A percentile compares a stretch with the other conserved stretches of the same genome.
phyloP scores from a whole-genome alignment of 2,113 vertebrate species.

The Gymnogyps californianus region DNA sequence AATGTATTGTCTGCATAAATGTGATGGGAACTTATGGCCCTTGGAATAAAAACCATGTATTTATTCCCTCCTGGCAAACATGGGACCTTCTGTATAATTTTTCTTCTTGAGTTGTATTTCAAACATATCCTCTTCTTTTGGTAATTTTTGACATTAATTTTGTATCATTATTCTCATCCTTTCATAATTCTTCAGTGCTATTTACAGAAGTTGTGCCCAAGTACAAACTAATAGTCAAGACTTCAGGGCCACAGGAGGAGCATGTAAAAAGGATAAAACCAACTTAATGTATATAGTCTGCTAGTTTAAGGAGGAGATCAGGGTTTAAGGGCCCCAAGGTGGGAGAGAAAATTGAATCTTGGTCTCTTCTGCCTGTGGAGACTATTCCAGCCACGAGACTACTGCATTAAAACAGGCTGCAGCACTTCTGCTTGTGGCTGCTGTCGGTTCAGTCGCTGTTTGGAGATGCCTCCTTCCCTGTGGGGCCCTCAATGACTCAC shows the following conservation, averaged over 20 bases:
- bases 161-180: neutral
- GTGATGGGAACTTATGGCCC: neutral
- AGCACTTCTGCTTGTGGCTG: neutral
- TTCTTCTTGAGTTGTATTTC: neutral
- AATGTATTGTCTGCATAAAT: neutral
- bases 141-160: neutral
- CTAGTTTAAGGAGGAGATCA: neutral
- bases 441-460: neutral
- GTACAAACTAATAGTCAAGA: neutral
- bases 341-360: neutral
- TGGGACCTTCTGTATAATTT: neutral
- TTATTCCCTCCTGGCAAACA: neutral
- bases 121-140: neutral
- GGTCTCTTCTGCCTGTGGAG: neutral
- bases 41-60: neutral
- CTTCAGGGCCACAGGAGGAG: neutral
- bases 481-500: accelerated
- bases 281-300: neutral
- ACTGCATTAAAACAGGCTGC: neutral
- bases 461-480: neutral
- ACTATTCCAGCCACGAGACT: neutral
- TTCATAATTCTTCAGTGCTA: neutral
- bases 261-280: neutral
- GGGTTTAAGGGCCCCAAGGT: neutral
- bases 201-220: neutral